A percentile compares a stretch with the other conserved stretches of the same genome.
Evolutionary conservation across 2,888 invertebrate species (phyloP).

Genomic region (Synanthedon andrenaeformis): DNA sequence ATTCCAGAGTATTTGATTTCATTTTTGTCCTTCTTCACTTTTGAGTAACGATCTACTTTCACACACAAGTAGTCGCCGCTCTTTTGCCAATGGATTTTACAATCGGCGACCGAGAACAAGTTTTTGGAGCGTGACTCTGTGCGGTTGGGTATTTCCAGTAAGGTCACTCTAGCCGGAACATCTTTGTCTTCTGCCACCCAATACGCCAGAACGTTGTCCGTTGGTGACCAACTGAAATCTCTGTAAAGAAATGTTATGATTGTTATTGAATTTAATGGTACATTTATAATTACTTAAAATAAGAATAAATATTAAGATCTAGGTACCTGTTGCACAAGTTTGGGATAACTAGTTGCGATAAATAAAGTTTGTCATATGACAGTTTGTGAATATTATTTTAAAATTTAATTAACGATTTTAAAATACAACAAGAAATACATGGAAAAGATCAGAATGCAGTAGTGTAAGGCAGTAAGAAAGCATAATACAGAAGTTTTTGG

Average conservation of each 20-base stretch:
- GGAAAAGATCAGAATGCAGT: not conserved
- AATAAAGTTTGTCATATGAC: no score
- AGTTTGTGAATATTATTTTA: no score
- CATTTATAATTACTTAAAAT: no score
- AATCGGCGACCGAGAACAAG: slow-evolving; percentile 97
- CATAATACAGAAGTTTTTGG: no score
- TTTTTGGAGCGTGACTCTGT: slow-evolving; percentile 93
- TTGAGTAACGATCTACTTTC: slow-evolving; percentile 83
- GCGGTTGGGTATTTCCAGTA: slow-evolving; percentile 92
- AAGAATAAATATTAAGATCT: no score
- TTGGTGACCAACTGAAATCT: slow-evolving; percentile 98
- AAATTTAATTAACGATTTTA: no score
- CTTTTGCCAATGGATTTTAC: slow-evolving; percentile 99
- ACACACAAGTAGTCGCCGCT: slow-evolving; percentile 97
- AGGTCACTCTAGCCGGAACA: slow-evolving; percentile 93
- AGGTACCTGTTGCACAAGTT: no score
- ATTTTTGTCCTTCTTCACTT: slow-evolving; percentile 93
- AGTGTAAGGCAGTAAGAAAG: no score
- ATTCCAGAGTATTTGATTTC: slow-evolving; percentile 96
- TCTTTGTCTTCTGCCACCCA: slow-evolving; percentile 99
- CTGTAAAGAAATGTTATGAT: no score
- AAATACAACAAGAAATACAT: no score
- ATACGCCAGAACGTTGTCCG: slow-evolving; percentile 95
- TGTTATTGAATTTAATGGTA: no score
- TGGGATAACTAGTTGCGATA: no score